Evolutionary conservation across 1,140 invertebrate genomes (phyloP), one percentile per base, ranked within the genome.

Genomic region (Drosophila sproati): DNA sequence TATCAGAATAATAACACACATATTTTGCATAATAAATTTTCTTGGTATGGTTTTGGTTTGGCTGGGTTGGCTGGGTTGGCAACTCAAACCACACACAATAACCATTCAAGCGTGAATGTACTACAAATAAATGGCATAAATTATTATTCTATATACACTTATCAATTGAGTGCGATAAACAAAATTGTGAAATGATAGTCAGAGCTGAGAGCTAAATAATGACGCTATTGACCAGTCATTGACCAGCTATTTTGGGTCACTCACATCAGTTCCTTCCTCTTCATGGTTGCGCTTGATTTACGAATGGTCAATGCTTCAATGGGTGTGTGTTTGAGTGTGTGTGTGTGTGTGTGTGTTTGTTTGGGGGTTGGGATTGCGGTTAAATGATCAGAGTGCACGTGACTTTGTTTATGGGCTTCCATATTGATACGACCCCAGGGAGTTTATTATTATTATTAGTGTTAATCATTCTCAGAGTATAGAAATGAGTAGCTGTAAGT

Each of bases 61-160:
- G 20, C 20, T 20, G 20, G 12, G 8, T 31, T 20, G 2, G 35
- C 10, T 63, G 3, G 37, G 61, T 69, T 20, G 69, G 73, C 76
- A 69, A 67, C 62, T 60, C 12, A n/a, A 12, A 35, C 6, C 67
- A 35, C 59, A 55, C 39, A n/a, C 39, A 43, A 35, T 35, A 8
- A 48, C 39, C 52, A 69, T 31, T 63, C 31, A 73, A 60, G 50
- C 67, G 77, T 76, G 62, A 82, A 56, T 82, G 69, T 76, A 68
- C 69, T 47, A 78, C 74, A 82, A 81, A 81, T 81, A 81, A 81
- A 77, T 81, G 79, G 70, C 69, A 75, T 82, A 82, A 78, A 82
- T 82, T 82, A 82, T 82, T 61, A 52, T 34, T 47, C 35, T 29
- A 32, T 37, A 31, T 31, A 29, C 20, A 43, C 35, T 12, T 37